Evolutionary conservation across 2,888 invertebrate species (phyloP).

Genomic region (Mimachlamys varia): DNA sequence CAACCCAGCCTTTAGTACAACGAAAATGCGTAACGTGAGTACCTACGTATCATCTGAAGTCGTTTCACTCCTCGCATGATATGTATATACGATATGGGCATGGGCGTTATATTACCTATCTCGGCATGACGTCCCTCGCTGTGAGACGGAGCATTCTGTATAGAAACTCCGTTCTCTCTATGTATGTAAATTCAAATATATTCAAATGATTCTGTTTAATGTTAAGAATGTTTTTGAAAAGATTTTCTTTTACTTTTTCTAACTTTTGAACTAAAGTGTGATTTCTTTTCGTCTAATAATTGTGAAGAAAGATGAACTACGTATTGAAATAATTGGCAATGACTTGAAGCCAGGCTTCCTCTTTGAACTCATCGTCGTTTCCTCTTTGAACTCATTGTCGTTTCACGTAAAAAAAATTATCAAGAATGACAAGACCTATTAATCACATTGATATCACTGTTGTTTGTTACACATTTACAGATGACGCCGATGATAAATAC

Average conservation of each 20-base stretch:
- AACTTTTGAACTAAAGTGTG: background rate
- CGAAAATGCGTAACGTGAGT: slow-evolving; percentile 82
- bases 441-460: background rate
- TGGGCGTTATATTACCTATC: slow-evolving; percentile 29
- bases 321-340: background rate
- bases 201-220: slow-evolving; percentile 6
- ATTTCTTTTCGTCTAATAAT: background rate
- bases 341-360: background rate
- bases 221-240: background rate
- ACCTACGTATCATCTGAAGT: background rate
- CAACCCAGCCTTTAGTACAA: slow-evolving; percentile 82
- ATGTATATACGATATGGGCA: background rate
- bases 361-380: slow-evolving; percentile 22
- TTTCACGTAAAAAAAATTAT: background rate
- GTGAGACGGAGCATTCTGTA: slow-evolving; percentile 28
- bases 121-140: background rate
- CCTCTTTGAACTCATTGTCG: slow-evolving; percentile 27
- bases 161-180: background rate
- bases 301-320: background rate
- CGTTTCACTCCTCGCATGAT: slow-evolving; percentile 31
- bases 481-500: slow-evolving; percentile 81
- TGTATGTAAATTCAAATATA: slow-evolving; percentile 5
- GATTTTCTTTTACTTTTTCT: background rate
- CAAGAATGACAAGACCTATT: background rate
- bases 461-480: slow-evolving; percentile 59